A percentile compares a stretch with the other conserved stretches of the same genome.
These are phyloP conservation scores for Drosophila punjabiensis DNA, from an alignment of 1,140 invertebrate species.

Conservation along the genomic window DNA sequence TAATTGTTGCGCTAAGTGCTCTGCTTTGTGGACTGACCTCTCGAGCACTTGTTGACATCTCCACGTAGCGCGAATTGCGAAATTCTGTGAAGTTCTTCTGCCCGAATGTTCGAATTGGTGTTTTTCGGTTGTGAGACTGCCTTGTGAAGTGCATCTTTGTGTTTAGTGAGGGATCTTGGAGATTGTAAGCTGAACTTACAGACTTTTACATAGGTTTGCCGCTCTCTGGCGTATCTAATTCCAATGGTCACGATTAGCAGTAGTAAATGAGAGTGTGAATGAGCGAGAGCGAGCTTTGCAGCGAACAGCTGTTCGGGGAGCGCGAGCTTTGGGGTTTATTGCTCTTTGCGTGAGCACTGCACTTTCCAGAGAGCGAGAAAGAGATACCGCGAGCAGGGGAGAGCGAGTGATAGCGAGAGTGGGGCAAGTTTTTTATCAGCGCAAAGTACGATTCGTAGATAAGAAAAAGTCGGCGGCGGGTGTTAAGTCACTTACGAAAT, in stretches of 20 bases:
- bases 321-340: constrained; percentile 41
- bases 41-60: constrained; percentile 60
- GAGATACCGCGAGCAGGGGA: constrained; percentile 16
- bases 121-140: neutral
- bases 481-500: constrained; percentile 66
- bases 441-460: constrained; percentile 71
- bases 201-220: constrained; percentile 7
- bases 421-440: constrained; percentile 64
- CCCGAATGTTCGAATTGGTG: neutral
- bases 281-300: constrained; percentile 25
- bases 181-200: constrained; percentile 7
- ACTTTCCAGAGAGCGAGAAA: constrained; percentile 35
- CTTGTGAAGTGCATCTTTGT: constrained; percentile 26
- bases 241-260: constrained; percentile 44
- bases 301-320: constrained; percentile 43
- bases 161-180: constrained; percentile 8
- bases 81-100: constrained; percentile 28
- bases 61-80: constrained; percentile 28
- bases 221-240: constrained; percentile 41
- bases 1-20: constrained; percentile 71
- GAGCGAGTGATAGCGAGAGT: constrained; percentile 36
- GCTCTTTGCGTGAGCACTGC: constrained; percentile 39
- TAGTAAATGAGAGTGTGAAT: constrained; percentile 8
- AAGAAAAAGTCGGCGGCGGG: constrained; percentile 61
- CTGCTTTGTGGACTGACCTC: constrained; percentile 46